Evolutionary conservation across 2,113 vertebrate genomes (phyloP).

Genomic region (Paratilapia polleni): DNA sequence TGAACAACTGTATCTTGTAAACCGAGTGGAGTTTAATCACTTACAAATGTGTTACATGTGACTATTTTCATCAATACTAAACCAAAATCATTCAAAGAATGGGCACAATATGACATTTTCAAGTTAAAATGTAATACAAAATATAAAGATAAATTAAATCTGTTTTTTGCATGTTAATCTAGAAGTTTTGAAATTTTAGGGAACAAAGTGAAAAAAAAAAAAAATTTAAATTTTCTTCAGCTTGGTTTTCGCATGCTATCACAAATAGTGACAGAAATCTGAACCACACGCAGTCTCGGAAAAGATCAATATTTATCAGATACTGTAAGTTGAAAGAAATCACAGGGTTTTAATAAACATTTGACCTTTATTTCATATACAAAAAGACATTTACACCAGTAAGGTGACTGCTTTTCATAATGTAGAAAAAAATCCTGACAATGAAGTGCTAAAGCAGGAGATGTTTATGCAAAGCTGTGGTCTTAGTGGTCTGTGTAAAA

Average conservation of each 20-base stretch:
- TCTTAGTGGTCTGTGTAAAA: conserved; percentile 24
- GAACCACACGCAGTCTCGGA: not conserved
- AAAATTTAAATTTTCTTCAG: not conserved
- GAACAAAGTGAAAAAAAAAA: not conserved
- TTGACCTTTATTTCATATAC: conserved; percentile 29
- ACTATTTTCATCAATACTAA: no score
- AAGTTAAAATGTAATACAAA: no score
- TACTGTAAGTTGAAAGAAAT: not conserved
- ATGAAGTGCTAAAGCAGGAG: not conserved
- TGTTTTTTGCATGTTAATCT: no score
- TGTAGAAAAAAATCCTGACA: not conserved
- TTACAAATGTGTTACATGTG: no score
- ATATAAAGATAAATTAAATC: no score
- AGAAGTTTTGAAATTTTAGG: not conserved
- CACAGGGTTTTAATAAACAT: conserved; percentile 6
- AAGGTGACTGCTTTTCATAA: not conserved
- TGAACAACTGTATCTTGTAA: no score
- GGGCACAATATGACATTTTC: no score
- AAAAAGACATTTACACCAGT: conserved; percentile 45
- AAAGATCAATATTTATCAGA: not conserved
- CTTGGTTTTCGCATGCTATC: not conserved
- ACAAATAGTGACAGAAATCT: not conserved
- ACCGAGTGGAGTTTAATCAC: no score
- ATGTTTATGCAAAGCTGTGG: conserved; percentile 21
- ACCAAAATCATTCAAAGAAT: no score